Evolutionary conservation across 2,888 invertebrate genomes (phyloP).

Genomic region (Nipponacmea schrenckii): DNA sequence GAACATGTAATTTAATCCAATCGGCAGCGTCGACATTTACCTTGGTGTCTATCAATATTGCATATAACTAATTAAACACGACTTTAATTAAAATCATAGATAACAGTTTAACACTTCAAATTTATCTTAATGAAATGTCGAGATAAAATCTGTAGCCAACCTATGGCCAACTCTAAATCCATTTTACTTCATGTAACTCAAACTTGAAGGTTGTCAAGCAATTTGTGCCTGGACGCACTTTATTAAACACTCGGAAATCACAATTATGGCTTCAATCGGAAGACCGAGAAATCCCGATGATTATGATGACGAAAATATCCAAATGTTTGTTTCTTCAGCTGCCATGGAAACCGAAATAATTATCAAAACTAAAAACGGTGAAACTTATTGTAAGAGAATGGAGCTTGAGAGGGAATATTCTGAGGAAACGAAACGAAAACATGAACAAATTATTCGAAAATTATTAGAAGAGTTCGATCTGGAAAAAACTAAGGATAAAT

Average conservation of each 20-base stretch:
- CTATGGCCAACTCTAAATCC: no score
- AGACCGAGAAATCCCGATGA: background rate
- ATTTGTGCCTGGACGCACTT: no score
- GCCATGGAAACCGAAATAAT: constrained; percentile 3
- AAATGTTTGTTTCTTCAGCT: constrained; percentile 5
- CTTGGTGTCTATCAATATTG: no score
- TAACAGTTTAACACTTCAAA: no score
- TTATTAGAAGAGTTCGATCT: constrained; percentile 18
- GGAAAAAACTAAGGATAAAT: constrained; percentile 19
- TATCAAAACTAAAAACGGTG: background rate
- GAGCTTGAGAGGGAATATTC: constrained; percentile 20
- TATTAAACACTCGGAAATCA: background rate
- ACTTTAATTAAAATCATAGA: no score
- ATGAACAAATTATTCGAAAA: constrained; percentile 12
- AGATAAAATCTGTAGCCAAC: no score
- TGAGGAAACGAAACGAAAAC: constrained; percentile 15
- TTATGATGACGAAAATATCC: background rate
- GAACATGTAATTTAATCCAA: no score
- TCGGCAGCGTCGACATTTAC: no score
- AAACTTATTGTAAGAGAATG: background rate
- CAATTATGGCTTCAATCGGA: constrained; percentile 1
- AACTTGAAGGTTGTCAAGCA: no score
- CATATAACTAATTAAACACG: no score
- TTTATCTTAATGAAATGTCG: no score
- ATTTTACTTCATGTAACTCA: no score